These are phyloP conservation scores for Vidua macroura DNA, from an alignment of 2,113 vertebrate species.

Conservation along the genomic window DNA sequence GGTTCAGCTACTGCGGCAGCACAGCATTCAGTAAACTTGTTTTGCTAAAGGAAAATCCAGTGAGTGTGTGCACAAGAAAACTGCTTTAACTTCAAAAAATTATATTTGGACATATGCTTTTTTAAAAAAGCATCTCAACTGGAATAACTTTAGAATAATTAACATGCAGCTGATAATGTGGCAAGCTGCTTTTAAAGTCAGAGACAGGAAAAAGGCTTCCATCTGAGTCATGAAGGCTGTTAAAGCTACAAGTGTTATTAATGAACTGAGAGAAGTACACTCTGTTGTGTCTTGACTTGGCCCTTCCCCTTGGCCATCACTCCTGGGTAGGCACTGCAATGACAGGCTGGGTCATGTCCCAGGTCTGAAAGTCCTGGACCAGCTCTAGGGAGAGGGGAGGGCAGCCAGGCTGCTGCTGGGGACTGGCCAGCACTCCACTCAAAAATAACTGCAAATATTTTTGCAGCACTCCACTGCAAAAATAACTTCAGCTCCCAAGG, in stretches of 20 bases:
- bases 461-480: neutral
- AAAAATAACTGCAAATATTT: neutral
- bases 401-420: neutral
- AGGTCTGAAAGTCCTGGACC: neutral
- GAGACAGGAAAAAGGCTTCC: neutral
- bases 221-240: neutral
- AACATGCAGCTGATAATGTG: neutral
- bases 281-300: neutral
- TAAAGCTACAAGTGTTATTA: neutral
- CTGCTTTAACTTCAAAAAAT: neutral
- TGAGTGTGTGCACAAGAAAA: neutral
- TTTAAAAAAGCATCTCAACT: neutral
- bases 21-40: neutral
- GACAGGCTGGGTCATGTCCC: neutral
- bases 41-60: constrained; percentile 56
- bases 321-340: accelerated
- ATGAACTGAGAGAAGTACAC: neutral
- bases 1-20: neutral
- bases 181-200: neutral
- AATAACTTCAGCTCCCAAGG: neutral
- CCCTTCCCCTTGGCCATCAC: neutral
- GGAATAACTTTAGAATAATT: neutral
- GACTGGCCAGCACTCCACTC: neutral
- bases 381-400: neutral
- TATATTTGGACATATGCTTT: neutral